Evolutionary conservation across 35 echinoderm and acorn worm genomes (phyloP).

Genomic region (Strongylocentrotus purpuratus): DNA sequence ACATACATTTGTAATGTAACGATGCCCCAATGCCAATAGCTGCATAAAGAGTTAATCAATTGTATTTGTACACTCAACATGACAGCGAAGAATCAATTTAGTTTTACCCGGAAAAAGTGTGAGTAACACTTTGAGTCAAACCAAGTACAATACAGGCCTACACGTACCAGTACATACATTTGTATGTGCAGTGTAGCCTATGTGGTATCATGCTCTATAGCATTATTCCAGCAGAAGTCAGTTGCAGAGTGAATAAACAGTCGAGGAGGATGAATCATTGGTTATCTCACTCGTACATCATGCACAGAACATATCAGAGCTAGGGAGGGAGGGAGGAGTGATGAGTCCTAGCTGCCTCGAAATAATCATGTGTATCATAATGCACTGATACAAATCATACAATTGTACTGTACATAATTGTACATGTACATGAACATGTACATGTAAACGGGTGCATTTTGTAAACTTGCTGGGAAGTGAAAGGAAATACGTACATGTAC

Average conservation of each 20-base stretch:
- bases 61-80: background rate
- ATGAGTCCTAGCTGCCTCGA: too few species aligned
- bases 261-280: too few species aligned
- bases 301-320: background rate
- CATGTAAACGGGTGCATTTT: background rate
- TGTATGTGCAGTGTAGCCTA: too few species aligned
- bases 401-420: too few species aligned
- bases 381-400: too few species aligned
- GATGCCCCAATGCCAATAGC: background rate
- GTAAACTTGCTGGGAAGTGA: too few species aligned
- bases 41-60: background rate
- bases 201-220: background rate
- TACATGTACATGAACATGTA: background rate
- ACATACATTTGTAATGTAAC: background rate
- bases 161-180: background rate
- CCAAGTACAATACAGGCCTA: background rate
- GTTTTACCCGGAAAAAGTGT: background rate
- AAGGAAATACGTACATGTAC: background rate
- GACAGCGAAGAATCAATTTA: background rate
- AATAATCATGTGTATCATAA: too few species aligned
- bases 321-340: too few species aligned
- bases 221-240: too few species aligned
- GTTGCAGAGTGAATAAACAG: too few species aligned
- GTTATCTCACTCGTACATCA: background rate
- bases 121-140: background rate